Base-by-base conservation (phyloP, 2,113 vertebrate species). In the Turnix velox region DNA sequence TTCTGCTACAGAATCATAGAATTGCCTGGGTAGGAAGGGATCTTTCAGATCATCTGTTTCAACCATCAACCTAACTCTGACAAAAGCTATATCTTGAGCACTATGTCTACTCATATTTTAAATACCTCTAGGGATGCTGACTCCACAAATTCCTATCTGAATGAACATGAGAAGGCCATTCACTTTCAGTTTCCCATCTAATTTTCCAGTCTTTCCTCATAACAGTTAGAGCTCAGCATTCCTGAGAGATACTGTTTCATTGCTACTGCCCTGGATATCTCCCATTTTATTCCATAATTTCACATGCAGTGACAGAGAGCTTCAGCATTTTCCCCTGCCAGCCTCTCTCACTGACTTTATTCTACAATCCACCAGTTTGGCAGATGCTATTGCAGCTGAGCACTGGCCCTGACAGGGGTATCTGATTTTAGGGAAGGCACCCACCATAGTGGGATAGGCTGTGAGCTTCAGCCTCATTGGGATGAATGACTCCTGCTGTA, bases 321-420 rank as follows among this genome's bases (percentile, higher is more conserved):
- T 31, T n/a, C 43, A 78, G 4, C 5, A 2, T 62, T 80, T 76
- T 35, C 14, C 23, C 4, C 39, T 62, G 42, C 18, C 37, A 84
- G 23, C 16, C 18, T 63, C 42, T n/a, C 0, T 0, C 66, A 27
- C 2, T 3, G 46, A 7, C 14, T 79, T 74, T 45, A 17, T 75
- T 51, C 39, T 80, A 42, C 72, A 68, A 2, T 14, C 27, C 86
- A 28, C 48, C 4, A 2, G 73, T 33, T 33, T 12, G 61, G 57
- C 28, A 63, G 69, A 27, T 33, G 19, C 7, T 55, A 3, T 31
- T 73, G 45, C 24, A 62, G 51, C 51, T 0, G 0, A 51, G 10
- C 39, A 27, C 49, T 83, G 28, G 4, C 18, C 9, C 37, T 77
- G 37, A 8, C 61, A 72, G 28, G 23, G 17, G 4, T 62, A 49